Evolutionary conservation across 2,888 invertebrate species (phyloP).

Genomic region (Pyrochroa serraticornis): DNA sequence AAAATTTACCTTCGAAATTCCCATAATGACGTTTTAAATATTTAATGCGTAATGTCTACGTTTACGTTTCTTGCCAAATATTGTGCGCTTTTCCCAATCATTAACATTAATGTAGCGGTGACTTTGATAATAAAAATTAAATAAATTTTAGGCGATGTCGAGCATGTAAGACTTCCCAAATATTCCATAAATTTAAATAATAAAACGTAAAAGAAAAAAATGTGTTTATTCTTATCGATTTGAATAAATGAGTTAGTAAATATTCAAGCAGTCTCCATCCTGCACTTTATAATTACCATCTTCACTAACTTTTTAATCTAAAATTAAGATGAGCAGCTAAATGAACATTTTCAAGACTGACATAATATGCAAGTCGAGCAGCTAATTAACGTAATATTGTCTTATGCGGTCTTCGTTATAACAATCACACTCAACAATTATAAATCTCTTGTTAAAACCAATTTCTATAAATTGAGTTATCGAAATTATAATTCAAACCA

Average conservation of each 20-base stretch:
- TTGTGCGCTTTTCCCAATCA: too few species aligned
- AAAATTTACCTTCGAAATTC: background rate
- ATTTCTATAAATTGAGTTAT: slow-evolving; percentile 9
- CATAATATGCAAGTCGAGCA: slow-evolving; percentile 36
- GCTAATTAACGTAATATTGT: slow-evolving; percentile 38
- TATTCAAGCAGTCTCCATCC: slow-evolving; percentile 28
- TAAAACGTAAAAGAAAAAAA: slow-evolving; percentile 11
- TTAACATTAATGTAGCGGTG: too few species aligned
- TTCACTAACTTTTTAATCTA: slow-evolving; percentile 40
- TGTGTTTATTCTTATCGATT: slow-evolving; percentile 28
- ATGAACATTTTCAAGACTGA: slow-evolving; percentile 37
- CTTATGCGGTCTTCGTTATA: slow-evolving; percentile 29
- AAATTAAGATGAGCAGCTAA: slow-evolving; percentile 40
- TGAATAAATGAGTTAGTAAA: slow-evolving; percentile 31
- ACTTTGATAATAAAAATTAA: slow-evolving; percentile 2
- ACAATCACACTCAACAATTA: slow-evolving; percentile 14
- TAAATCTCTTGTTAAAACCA: slow-evolving; percentile 3
- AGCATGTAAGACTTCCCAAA: slow-evolving; percentile 1
- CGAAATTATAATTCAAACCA: background rate
- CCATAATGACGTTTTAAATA: too few species aligned
- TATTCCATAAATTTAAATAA: slow-evolving; percentile 23
- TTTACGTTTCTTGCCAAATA: too few species aligned
- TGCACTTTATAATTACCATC: slow-evolving; percentile 37
- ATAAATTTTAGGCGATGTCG: background rate
- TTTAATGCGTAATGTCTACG: too few species aligned